Conservation (phyloP, 2,113 vertebrate genomes). For the Guaruba guarouba region DNA sequence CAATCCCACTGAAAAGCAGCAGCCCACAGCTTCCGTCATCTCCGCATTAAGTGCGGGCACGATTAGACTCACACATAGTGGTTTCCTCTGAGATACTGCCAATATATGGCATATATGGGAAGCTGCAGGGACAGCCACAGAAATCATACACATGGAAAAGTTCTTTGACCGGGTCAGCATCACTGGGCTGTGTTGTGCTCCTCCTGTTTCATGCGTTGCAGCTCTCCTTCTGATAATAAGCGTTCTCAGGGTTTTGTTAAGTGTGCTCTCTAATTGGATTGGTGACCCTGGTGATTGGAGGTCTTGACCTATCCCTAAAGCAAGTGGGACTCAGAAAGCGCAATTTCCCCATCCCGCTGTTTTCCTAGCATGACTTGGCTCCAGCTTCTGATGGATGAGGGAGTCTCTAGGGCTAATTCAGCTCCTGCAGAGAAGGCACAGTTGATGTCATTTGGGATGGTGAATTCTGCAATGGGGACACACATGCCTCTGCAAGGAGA, state of each 20-base stretch:
- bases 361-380: slow-evolving; percentile 42
- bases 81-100: not conserved
- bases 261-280: slow-evolving; percentile 34
- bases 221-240: not conserved
- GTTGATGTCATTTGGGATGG: slow-evolving; percentile 44
- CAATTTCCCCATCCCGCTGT: not conserved
- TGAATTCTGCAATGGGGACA: slow-evolving; percentile 16
- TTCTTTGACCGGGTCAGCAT: not conserved
- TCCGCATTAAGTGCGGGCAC: not conserved
- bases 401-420: slow-evolving; percentile 45
- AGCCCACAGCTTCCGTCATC: not conserved
- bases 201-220: not conserved
- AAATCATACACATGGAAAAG: not conserved
- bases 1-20: not conserved
- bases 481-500: slow-evolving; percentile 41
- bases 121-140: not conserved
- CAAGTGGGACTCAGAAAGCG: slow-evolving; percentile 12
- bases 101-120: not conserved
- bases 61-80: not conserved
- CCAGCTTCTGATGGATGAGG: not conserved
- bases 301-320: slow-evolving; percentile 41
- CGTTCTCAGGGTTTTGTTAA: not conserved
- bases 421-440: not conserved
- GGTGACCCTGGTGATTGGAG: slow-evolving; percentile 39
- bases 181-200: not conserved